phyloP scores from a whole-genome alignment of 2,113 vertebrate species.

The Lepidothrix coronata region DNA sequence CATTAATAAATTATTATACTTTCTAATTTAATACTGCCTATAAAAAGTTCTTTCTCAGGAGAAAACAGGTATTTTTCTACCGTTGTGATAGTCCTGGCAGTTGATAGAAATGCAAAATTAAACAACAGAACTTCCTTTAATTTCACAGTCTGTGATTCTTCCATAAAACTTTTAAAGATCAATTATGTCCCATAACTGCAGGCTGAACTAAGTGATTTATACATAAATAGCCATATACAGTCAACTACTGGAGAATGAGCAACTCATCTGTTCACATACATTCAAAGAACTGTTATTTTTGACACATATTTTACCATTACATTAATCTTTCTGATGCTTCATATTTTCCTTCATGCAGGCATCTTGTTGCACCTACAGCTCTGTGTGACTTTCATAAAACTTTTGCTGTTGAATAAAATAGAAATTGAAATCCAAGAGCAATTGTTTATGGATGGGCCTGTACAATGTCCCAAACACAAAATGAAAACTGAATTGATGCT shows the following conservation, averaged over 20 bases:
- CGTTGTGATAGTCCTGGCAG: not conserved
- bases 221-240: constrained; percentile 56
- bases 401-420: not conserved
- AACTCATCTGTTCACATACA: constrained; percentile 51
- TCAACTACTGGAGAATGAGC: constrained; percentile 36
- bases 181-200: constrained; percentile 72
- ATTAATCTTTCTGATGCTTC: constrained; percentile 23
- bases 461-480: not conserved
- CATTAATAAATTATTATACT: not conserved
- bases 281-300: constrained; percentile 40
- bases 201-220: constrained; percentile 75
- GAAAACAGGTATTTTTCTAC: constrained; percentile 39
- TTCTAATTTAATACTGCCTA: constrained; percentile 15
- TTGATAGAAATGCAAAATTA: constrained; percentile 68
- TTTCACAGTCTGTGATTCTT: constrained; percentile 77
- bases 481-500: not conserved
- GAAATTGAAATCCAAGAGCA: not conserved
- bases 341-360: not conserved
- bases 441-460: not conserved
- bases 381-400: not conserved
- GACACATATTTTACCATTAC: constrained; percentile 10
- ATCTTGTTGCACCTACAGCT: not conserved
- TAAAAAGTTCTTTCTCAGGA: not conserved
- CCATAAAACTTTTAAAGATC: constrained; percentile 77
- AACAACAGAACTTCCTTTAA: constrained; percentile 67